Evolutionary conservation across 92 coral and sea anemone genomes (phyloP), one percentile per base, ranked within the genome.

Genomic region (Anthopleura xanthogrammica): DNA sequence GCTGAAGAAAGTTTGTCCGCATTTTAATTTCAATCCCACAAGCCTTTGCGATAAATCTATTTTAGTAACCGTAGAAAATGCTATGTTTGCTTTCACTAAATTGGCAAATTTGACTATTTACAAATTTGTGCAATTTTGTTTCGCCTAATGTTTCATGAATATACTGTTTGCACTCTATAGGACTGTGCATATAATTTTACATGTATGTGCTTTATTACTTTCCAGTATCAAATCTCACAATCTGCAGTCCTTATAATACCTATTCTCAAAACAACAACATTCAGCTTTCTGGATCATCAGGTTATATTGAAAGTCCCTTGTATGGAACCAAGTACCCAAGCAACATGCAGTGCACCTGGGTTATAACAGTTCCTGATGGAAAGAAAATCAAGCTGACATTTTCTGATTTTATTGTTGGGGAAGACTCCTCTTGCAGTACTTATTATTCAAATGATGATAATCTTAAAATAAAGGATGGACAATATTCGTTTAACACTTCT

Each of bases 281-380:
- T 9, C 19, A 75, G 64, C 20, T 56, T 6, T 24, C 70, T 62
- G 70, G 58, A 5, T 24, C 85, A 41, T 36, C 72, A 39, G 64
- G 86, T 41, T 83, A 73, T 55, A 52, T 83, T 54, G 24, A 52
- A 12, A 73, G 80, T 46, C 80, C 86, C 54, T n/a, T 39, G 12
- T 83, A 75, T 55, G 80, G 80, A 16, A 6, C 9, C 54, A 52
- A 50, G 70, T 83, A 83, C 74, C 86, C 86, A 24, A 75, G 55
- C 80, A 83, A n/a, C 62, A 73, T 83, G 65, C 74, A 83, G 72
- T 83, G 86, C 48, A 83, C 86, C 20, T 83, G 86, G 86, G 23
- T 43, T 4, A 83, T 83, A 64, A 52, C 86, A 4, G 86, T 70
- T 11, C 60, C 81, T 4, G 19, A 41, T 1, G 56, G 54, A n/a